These are phyloP conservation scores for Halesus radiatus DNA, from an alignment of 1,140 invertebrate genomes.

Conservation along the genomic window DNA sequence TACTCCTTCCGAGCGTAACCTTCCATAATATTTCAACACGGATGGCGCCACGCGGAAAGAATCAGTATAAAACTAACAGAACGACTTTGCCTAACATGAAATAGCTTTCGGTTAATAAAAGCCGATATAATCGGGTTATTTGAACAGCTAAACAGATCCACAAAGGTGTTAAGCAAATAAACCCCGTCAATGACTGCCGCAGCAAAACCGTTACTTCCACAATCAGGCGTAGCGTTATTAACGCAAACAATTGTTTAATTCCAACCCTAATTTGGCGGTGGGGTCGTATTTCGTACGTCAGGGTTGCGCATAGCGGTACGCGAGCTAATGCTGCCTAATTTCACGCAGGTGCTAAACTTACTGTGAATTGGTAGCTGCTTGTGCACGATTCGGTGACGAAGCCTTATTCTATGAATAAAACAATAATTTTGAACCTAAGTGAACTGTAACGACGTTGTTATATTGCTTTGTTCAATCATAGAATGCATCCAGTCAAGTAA, in stretches of 20 bases:
- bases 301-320: too few species aligned
- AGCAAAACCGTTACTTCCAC: slow-evolving; percentile 19
- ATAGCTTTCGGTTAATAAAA: slow-evolving; percentile 3
- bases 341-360: too few species aligned
- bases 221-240: slow-evolving; percentile 10
- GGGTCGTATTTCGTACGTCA: not conserved
- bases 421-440: too few species aligned
- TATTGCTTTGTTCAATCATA: too few species aligned
- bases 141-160: slow-evolving; percentile 11
- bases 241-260: slow-evolving; percentile 32
- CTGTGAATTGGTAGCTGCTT: too few species aligned
- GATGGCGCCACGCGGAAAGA: not conserved
- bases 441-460: too few species aligned
- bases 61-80: not conserved
- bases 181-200: slow-evolving; percentile 8
- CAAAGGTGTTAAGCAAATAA: slow-evolving; percentile 5
- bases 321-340: too few species aligned
- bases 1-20: too few species aligned
- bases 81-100: not conserved
- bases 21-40: too few species aligned
- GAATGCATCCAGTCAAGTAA: too few species aligned
- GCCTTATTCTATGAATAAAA: too few species aligned
- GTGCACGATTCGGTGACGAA: too few species aligned
- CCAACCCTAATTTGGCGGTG: not conserved
- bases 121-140: slow-evolving; percentile 5